Evolutionary conservation across 2,888 invertebrate species (phyloP).

Genomic region (Campoplex nolae): DNA sequence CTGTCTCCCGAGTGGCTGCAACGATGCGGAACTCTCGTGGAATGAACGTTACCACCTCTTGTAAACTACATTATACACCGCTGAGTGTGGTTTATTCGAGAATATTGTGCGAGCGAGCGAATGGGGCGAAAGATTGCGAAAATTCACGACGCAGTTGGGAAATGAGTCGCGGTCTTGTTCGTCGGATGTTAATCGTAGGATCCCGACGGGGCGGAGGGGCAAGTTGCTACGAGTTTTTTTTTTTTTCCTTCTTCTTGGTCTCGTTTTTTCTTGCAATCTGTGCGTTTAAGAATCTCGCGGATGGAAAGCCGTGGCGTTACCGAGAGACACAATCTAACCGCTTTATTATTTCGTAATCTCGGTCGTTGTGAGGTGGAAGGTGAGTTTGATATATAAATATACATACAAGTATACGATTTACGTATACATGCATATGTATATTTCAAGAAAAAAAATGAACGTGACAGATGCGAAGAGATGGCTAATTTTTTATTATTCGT

Average conservation of each 20-base stretch:
- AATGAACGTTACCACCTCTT: slow-evolving; percentile 7
- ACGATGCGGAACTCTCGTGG: slow-evolving; percentile 56
- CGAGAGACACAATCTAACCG: slow-evolving; percentile 24
- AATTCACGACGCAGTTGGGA: slow-evolving; percentile 62
- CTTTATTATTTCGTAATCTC: slow-evolving; percentile 36
- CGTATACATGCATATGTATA: background rate
- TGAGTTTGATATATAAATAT: background rate
- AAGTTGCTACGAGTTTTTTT: slow-evolving; percentile 20
- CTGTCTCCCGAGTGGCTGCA: slow-evolving; percentile 42
- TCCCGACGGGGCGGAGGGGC: slow-evolving; percentile 34
- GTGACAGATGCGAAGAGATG: background rate
- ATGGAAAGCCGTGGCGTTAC: slow-evolving; percentile 46
- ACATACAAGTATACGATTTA: background rate
- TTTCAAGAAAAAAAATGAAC: background rate
- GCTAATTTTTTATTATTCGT: background rate
- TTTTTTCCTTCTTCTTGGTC: background rate
- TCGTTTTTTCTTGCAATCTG: background rate
- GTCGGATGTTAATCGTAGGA: slow-evolving; percentile 60
- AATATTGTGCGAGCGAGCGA: slow-evolving; percentile 45
- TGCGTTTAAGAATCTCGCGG: slow-evolving; percentile 9
- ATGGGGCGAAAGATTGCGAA: slow-evolving; percentile 58
- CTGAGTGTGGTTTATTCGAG: slow-evolving; percentile 54
- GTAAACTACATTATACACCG: slow-evolving; percentile 26
- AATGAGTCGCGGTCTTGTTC: slow-evolving; percentile 51
- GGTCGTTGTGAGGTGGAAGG: slow-evolving; percentile 12